Percentiles rank a stretch among this genome's conserved stretches.
Evolutionary conservation across 2,888 invertebrate species (phyloP).

Genomic region (Beris morrisii): DNA sequence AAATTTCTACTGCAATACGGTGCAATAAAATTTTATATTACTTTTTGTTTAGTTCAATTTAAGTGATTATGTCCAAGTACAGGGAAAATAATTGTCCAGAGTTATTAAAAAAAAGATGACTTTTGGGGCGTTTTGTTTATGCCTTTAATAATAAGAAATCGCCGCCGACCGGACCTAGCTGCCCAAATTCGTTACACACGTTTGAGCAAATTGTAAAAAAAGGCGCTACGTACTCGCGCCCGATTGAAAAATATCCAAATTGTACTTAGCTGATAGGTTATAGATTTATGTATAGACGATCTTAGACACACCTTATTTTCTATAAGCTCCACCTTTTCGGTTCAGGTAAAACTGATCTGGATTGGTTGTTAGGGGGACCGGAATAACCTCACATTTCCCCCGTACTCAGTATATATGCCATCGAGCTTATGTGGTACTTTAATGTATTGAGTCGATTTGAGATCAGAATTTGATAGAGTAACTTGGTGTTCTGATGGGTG

Average conservation of each 20-base stretch:
- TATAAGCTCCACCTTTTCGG: constrained; percentile 27
- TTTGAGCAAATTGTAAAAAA: too few species aligned
- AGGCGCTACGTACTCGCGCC: too few species aligned
- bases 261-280: constrained; percentile 25
- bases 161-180: too few species aligned
- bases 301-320: constrained; percentile 24
- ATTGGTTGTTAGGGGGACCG: constrained; percentile 27
- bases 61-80: too few species aligned
- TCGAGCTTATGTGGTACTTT: background rate
- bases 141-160: constrained; percentile 1
- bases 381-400: constrained; percentile 24
- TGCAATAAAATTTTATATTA: too few species aligned
- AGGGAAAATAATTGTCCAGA: too few species aligned
- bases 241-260: background rate
- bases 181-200: too few species aligned
- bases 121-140: constrained; percentile 26
- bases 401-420: background rate
- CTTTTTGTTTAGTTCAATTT: too few species aligned
- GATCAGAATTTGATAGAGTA: constrained; percentile 6
- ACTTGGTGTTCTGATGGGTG: too few species aligned
- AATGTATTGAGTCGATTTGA: constrained; percentile 19
- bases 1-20: too few species aligned
- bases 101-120: background rate
- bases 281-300: constrained; percentile 20
- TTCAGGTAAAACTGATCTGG: constrained; percentile 29